phyloP scores from a whole-genome alignment of 2,797 vertebrate genomes.

The Bradypodion ventrale region DNA sequence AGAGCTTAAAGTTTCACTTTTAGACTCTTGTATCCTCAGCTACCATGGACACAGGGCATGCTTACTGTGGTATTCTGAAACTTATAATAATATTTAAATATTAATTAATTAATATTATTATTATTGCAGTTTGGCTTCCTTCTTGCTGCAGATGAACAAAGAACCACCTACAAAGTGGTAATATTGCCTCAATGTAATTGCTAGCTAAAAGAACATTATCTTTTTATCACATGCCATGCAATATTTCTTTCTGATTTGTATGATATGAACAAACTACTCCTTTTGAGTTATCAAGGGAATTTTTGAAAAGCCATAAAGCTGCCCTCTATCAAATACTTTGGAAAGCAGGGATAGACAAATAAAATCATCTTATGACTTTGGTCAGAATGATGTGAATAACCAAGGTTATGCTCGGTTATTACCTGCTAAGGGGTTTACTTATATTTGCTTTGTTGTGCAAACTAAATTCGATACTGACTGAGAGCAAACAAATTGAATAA shows the following conservation, averaged over 20 bases:
- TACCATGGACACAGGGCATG: not conserved
- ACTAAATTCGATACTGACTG: not conserved
- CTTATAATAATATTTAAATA: no score
- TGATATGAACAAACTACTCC: not conserved
- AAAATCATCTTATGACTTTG: not conserved
- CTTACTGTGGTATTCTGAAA: not conserved
- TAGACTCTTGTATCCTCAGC: not conserved
- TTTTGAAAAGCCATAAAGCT: not conserved
- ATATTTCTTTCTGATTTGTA: not conserved
- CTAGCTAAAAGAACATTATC: not conserved
- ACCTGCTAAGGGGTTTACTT: no score
- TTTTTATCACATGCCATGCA: not conserved
- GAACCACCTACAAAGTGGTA: not conserved
- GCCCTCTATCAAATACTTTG: not conserved
- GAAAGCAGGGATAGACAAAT: not conserved
- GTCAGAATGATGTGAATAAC: not conserved
- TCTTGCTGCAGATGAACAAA: not conserved
- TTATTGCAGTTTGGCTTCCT: no score
- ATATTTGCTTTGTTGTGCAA: not conserved
- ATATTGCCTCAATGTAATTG: not conserved
- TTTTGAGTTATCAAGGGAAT: not conserved
- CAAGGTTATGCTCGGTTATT: not conserved
- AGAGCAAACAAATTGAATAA: not conserved
- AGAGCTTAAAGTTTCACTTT: not conserved
- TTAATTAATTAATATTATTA: no score